phyloP scores from a whole-genome alignment of 2,888 invertebrate species.

The Cosmorhoe ocellata region DNA sequence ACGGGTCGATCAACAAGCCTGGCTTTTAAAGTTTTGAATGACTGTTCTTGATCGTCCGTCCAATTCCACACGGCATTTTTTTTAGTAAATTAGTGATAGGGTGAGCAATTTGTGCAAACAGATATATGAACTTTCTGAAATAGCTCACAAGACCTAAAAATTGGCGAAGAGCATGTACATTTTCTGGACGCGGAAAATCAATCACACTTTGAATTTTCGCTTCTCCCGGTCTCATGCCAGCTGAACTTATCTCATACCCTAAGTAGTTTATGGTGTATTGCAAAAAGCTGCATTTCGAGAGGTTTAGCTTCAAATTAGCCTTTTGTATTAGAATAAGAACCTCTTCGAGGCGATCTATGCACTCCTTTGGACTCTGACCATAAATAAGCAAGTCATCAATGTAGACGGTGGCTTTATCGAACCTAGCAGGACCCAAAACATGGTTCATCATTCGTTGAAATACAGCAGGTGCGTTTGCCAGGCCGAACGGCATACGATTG shows the following conservation, averaged over 20 bases:
- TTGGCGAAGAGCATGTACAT: not conserved
- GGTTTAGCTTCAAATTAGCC: not conserved
- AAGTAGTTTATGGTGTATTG: not conserved
- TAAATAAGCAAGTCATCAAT: not conserved
- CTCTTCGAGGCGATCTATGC: not conserved
- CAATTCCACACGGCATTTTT: not conserved
- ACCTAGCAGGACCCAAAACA: not conserved
- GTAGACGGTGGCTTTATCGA: not conserved
- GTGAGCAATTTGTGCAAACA: not conserved
- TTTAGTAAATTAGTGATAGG: not conserved
- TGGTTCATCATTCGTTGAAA: not conserved
- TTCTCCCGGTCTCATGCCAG: not conserved
- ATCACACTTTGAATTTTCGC: not conserved
- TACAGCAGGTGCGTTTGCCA: not conserved
- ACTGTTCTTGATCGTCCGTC: not conserved
- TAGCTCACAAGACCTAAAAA: not conserved
- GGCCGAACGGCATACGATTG: not conserved
- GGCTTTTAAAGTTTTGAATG: not conserved
- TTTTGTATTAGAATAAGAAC: not conserved
- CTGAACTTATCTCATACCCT: slow-evolving; percentile 1
- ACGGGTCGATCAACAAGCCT: not conserved
- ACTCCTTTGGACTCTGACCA: not conserved
- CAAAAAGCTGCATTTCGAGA: not conserved
- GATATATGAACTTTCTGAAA: not conserved
- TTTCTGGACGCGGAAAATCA: not conserved